Evolutionary conservation across 2,797 vertebrate genomes (phyloP), one percentile per base, ranked within the genome.

Genomic region (Propithecus deckenii): DNA sequence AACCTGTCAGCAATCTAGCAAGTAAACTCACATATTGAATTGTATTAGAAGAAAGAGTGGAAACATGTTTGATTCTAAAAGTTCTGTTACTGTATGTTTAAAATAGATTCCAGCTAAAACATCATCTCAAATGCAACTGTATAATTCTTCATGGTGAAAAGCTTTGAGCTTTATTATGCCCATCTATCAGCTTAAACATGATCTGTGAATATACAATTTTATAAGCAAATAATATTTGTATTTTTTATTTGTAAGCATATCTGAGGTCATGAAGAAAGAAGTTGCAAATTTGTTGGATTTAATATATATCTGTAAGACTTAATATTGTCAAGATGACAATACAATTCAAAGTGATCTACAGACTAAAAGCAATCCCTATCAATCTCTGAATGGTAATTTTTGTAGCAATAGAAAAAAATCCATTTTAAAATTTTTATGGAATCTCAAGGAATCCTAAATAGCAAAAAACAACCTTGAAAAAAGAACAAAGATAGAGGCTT

Each of bases 111-210:
- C 7, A 52, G 2, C n/a, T 92, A 94, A 93, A 67, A 46, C 9
- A 52, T 43, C 41, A 23, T 92, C 38, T 48, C 20, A 74, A 35
- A 79, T 74, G 25, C 20, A 79, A 10, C 9, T 72, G 20, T 3
- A 5, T 65, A 50, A 65, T 87, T 95, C 48, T 86, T 87, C 63
- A 84, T 88, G 28, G 48, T 74, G 48, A 84, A 94, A 84, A 80
- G 59, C 23, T 59, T 59, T 75, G 50, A 87, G 14, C n/a, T 12
- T 94, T 74, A 74, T 79, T 59, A 80, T 30, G 67, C 12, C 87
- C 14, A 74, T 69, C 11, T 72, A 38, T 80, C 25, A 52, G 18
- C 83, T 83, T 59, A 74, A 79, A 55, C 83, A 23, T 17, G 38
- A 84, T 57, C 28, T 74, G 1, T 83, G 14, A 69, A 71, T 43